Conservation (phyloP, 1,140 invertebrate genomes). For the Lucilia sericata region DNA sequence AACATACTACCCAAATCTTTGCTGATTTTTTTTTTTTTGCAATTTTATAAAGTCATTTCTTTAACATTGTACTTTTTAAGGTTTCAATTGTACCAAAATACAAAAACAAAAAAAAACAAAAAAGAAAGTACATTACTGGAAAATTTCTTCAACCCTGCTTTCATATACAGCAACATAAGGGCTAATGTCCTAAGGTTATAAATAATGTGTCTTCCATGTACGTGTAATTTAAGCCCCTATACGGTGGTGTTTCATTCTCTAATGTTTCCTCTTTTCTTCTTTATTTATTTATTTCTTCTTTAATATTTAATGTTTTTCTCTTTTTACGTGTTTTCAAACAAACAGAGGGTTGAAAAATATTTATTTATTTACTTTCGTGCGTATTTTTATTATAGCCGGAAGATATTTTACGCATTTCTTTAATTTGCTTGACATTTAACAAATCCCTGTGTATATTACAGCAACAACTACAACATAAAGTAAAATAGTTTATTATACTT, state of each 20-base stretch:
- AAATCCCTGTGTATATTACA: background rate
- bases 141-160: too few relatives aligned
- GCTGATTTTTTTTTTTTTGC: too few relatives aligned
- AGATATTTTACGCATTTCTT: conserved; percentile 47
- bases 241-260: background rate
- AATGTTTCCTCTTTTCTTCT: background rate
- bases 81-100: too few relatives aligned
- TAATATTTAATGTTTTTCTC: background rate
- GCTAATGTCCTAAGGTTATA: conserved; percentile 20
- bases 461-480: background rate
- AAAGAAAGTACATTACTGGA: too few relatives aligned
- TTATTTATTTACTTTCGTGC: background rate
- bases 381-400: conserved; percentile 37
- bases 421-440: conserved; percentile 36
- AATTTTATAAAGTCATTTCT: too few relatives aligned
- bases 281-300: background rate
- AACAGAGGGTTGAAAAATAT: background rate
- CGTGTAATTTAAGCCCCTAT: conserved; percentile 2
- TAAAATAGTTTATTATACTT: too few relatives aligned
- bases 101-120: too few relatives aligned
- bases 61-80: too few relatives aligned
- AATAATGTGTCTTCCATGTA: background rate
- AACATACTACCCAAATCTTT: too few relatives aligned
- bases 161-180: background rate
- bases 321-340: background rate